Conservation (phyloP, 2,888 invertebrate species). For the Himalopsyche tibetana region DNA sequence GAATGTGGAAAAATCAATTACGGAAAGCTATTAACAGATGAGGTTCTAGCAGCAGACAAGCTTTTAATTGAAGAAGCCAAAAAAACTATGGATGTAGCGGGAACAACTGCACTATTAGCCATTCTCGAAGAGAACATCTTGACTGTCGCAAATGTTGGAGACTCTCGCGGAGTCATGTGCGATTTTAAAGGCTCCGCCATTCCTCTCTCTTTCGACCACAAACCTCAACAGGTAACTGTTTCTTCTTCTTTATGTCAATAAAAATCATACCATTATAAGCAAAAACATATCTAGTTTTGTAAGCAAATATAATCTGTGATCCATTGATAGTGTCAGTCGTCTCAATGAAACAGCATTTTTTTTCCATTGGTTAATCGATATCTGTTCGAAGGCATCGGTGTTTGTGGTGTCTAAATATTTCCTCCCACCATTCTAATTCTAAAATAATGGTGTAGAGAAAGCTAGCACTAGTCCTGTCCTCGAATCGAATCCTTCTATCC, state of each 20-base stretch:
- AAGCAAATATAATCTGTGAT: no score
- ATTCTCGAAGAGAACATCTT: slow-evolving; percentile 88
- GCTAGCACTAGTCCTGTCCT: no score
- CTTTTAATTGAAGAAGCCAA: slow-evolving; percentile 89
- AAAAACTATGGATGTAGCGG: slow-evolving; percentile 85
- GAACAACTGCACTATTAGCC: slow-evolving; percentile 95
- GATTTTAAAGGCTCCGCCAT: slow-evolving; percentile 92
- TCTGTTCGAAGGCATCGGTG: no score
- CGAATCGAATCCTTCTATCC: no score
- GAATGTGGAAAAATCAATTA: slow-evolving; percentile 87
- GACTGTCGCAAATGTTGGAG: slow-evolving; percentile 97
- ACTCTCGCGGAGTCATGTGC: slow-evolving; percentile 97
- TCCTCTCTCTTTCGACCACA: slow-evolving; percentile 96
- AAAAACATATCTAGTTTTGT: no score
- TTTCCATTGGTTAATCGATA: no score
- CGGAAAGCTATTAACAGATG: slow-evolving; percentile 89
- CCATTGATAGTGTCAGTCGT: no score
- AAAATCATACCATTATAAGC: no score
- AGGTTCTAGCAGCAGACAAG: slow-evolving; percentile 90
- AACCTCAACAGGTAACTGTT: slow-evolving; percentile 90
- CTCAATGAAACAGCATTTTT: no score
- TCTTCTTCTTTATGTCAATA: slow-evolving; percentile 33
- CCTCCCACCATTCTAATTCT: no score
- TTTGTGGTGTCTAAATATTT: no score
- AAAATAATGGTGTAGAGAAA: no score